Conservation (phyloP, 2,888 invertebrate species). For the Sinhomidia bicolor region DNA sequence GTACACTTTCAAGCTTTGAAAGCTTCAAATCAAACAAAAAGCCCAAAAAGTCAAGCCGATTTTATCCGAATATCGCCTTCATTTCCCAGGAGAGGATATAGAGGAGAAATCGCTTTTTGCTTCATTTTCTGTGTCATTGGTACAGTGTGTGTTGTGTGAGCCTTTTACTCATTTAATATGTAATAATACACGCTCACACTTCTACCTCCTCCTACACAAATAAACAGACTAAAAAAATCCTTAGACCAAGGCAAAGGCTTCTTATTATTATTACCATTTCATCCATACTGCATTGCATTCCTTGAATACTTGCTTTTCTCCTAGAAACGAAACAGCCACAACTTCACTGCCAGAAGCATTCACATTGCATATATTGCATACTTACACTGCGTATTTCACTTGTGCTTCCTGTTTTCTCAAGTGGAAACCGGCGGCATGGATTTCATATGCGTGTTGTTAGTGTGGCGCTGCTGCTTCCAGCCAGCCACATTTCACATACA, state of each 20-base stretch:
- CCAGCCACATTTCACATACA: neutral
- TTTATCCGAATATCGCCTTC: constrained; percentile 39
- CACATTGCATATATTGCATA: neutral
- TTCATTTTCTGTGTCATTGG: constrained; percentile 40
- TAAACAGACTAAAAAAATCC: neutral
- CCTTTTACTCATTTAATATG: neutral
- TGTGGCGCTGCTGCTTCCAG: neutral
- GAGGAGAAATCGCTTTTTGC: neutral
- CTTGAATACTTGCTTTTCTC: constrained; percentile 44
- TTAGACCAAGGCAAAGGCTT: constrained; percentile 38
- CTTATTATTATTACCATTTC: constrained; percentile 23
- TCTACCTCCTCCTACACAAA: neutral
- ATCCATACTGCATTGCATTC: constrained; percentile 61
- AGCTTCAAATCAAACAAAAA: constrained; percentile 39
- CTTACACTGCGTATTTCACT: neutral
- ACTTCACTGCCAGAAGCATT: neutral
- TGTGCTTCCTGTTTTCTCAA: neutral
- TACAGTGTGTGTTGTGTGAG: neutral
- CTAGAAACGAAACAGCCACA: neutral
- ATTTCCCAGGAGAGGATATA: constrained; percentile 11
- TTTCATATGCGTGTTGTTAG: neutral
- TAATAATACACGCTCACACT: neutral
- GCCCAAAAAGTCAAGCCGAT: constrained; percentile 37
- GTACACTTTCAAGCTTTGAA: neutral
- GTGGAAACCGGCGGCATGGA: constrained; percentile 46